Conservation (phyloP, 1,140 invertebrate species). For the Neodiprion virginianus region DNA sequence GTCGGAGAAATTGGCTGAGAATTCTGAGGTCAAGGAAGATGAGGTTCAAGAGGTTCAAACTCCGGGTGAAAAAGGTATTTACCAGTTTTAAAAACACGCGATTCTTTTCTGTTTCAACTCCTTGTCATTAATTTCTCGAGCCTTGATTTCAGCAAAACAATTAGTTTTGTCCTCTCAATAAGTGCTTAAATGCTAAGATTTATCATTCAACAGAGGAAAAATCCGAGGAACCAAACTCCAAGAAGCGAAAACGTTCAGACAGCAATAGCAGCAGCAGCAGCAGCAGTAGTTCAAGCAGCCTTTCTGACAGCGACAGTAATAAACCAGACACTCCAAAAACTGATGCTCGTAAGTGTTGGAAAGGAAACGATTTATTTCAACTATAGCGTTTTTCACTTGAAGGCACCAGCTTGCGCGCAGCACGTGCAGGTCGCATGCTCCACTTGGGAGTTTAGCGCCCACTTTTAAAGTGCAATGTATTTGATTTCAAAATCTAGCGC, state of each 20-base stretch:
- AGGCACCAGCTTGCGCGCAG: too few species aligned
- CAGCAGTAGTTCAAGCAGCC: conserved; percentile 50
- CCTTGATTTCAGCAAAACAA: conserved; percentile 10
- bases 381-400: background rate
- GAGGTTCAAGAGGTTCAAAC: conserved; percentile 51
- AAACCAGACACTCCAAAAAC: conserved; percentile 39
- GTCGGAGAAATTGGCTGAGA: conserved; percentile 59
- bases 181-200: too few species aligned
- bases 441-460: too few species aligned
- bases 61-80: conserved; percentile 14
- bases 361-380: background rate
- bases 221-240: conserved; percentile 26
- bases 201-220: conserved; percentile 33
- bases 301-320: conserved; percentile 51
- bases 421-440: too few species aligned
- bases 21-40: conserved; percentile 54
- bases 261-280: conserved; percentile 53
- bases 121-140: background rate
- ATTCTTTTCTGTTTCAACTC: too few species aligned
- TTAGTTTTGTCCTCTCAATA: background rate
- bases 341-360: conserved; percentile 33
- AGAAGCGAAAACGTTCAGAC: conserved; percentile 53
- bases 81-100: background rate
- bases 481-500: too few species aligned
- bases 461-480: too few species aligned